A percentile compares a stretch with the other conserved stretches of the same genome.
Evolutionary conservation across 2,797 vertebrate genomes (phyloP).

Genomic region (Lepilemur septentrionalis): DNA sequence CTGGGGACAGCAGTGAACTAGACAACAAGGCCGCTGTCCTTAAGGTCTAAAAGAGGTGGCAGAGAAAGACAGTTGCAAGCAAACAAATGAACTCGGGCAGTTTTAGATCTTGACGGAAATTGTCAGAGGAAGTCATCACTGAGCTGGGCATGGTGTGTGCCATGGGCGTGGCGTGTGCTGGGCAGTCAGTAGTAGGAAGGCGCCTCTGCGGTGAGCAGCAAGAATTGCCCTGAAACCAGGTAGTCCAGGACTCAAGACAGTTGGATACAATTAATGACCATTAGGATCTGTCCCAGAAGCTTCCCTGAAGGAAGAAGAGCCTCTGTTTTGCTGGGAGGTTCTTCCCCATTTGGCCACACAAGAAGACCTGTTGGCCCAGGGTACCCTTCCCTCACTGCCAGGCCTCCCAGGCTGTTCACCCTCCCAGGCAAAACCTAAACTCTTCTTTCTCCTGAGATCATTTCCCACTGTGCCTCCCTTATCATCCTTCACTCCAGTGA

Average conservation of each 20-base stretch:
- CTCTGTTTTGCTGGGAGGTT: not conserved
- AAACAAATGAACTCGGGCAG: no score
- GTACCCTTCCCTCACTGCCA: not conserved
- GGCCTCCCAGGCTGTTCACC: not conserved
- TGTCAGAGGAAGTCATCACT: no score
- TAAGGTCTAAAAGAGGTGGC: not conserved
- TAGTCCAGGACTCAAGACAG: no score
- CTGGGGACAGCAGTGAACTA: not conserved
- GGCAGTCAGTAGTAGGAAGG: no score
- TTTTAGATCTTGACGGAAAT: not conserved
- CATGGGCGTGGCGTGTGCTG: not conserved
- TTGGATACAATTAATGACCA: not conserved
- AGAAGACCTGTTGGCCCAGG: not conserved
- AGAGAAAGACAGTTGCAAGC: not conserved
- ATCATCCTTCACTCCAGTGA: not conserved
- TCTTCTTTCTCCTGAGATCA: not conserved
- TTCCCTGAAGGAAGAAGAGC: not conserved
- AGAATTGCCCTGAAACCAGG: not conserved
- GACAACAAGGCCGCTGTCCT: not conserved
- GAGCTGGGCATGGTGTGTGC: not conserved
- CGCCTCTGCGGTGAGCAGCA: not conserved
- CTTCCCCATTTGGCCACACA: not conserved
- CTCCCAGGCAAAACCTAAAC: not conserved
- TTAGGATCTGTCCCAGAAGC: not conserved
- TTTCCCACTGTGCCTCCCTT: not conserved